Percentiles rank a stretch among this genome's conserved stretches.
phyloP scores from a whole-genome alignment of 1,140 invertebrate genomes.

The Lordiphosa collinella region DNA sequence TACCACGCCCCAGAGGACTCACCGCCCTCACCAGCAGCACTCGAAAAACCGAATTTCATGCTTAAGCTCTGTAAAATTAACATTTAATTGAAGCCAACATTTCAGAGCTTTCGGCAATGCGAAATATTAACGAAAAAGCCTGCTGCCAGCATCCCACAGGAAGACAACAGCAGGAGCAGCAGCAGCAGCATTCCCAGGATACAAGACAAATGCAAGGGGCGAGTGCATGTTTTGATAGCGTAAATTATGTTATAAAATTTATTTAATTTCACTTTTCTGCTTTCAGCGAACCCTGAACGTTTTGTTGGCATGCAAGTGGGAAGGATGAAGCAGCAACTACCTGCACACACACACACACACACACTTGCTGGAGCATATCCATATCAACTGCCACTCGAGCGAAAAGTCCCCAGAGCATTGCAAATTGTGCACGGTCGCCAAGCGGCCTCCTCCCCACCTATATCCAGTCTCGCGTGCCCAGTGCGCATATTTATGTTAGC shows the following conservation, averaged over 20 bases:
- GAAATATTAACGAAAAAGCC: slow-evolving; percentile 37
- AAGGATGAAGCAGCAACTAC: slow-evolving; percentile 15
- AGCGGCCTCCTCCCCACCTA: background rate
- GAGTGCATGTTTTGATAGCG: slow-evolving; percentile 74
- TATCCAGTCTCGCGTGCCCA: slow-evolving; percentile 44
- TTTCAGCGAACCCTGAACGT: slow-evolving; percentile 42
- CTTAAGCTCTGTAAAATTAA: slow-evolving; percentile 78
- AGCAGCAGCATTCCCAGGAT: slow-evolving; percentile 11
- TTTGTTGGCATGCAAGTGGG: slow-evolving; percentile 60
- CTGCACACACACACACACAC: background rate
- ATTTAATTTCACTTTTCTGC: slow-evolving; percentile 75
- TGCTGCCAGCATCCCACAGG: slow-evolving; percentile 5
- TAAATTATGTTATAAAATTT: slow-evolving; percentile 78
- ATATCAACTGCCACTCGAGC: slow-evolving; percentile 48
- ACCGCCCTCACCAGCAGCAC: slow-evolving; percentile 1
- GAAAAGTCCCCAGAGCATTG: slow-evolving; percentile 58
- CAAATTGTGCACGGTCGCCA: slow-evolving; percentile 54
- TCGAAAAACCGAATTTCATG: slow-evolving; percentile 63
- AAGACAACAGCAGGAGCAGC: background rate
- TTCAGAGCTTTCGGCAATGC: slow-evolving; percentile 52
- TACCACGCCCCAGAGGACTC: background rate
- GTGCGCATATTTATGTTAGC: slow-evolving; percentile 62
- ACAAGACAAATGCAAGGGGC: slow-evolving; percentile 35
- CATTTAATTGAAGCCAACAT: slow-evolving; percentile 78
- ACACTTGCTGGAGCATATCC: slow-evolving; percentile 14